phyloP scores from a whole-genome alignment of 2,888 invertebrate genomes.

The Trichogramma evanescens region DNA sequence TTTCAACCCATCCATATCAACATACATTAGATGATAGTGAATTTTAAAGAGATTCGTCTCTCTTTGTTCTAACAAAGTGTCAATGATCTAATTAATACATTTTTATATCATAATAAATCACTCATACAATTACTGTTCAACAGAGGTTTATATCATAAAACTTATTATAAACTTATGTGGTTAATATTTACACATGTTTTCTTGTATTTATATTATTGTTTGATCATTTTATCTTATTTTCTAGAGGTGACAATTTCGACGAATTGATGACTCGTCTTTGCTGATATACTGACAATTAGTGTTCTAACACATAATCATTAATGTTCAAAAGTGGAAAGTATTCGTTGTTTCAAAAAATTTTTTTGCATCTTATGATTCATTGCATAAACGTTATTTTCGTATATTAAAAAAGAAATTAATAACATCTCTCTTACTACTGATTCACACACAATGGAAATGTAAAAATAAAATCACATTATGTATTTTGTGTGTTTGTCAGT shows the following conservation, averaged over 20 bases:
- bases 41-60: slow-evolving; percentile 21
- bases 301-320: slow-evolving; percentile 17
- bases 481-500: slow-evolving; percentile 18
- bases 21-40: slow-evolving; percentile 16
- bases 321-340: slow-evolving; percentile 14
- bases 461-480: slow-evolving; percentile 16
- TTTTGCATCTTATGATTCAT: slow-evolving; percentile 18
- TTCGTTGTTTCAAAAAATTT: slow-evolving; percentile 21
- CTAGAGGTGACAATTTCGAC: slow-evolving; percentile 19
- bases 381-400: slow-evolving; percentile 14
- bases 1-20: slow-evolving; percentile 17
- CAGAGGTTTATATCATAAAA: slow-evolving; percentile 17
- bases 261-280: slow-evolving; percentile 17
- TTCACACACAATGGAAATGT: slow-evolving; percentile 9
- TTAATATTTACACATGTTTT: slow-evolving; percentile 22
- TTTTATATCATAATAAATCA: slow-evolving; percentile 17
- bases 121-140: slow-evolving; percentile 18
- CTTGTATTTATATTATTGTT: slow-evolving; percentile 19
- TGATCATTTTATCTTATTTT: slow-evolving; percentile 19
- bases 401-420: slow-evolving; percentile 15
- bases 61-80: slow-evolving; percentile 17
- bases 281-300: slow-evolving; percentile 16
- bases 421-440: neutral
- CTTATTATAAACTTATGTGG: slow-evolving; percentile 19
- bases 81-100: slow-evolving; percentile 3